Evolutionary conservation across 1,140 invertebrate species (phyloP).

Genomic region (Zelostemma sp.): DNA sequence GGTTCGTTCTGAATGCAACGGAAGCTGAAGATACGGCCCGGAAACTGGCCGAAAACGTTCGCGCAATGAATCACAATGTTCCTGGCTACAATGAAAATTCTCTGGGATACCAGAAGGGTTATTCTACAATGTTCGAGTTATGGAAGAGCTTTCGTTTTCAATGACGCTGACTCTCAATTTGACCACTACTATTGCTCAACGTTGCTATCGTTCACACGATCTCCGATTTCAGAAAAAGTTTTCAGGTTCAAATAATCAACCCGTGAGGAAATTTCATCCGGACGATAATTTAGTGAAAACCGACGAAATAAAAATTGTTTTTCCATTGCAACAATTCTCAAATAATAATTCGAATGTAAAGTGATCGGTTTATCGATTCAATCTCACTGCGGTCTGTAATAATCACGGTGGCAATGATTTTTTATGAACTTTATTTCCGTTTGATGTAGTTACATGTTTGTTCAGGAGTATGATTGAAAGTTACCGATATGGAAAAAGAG

Average conservation of each 20-base stretch:
- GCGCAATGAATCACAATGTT: conserved; percentile 12
- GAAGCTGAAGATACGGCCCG: conserved; percentile 12
- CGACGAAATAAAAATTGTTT: no score
- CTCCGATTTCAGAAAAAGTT: no score
- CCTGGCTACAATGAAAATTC: conserved; percentile 4
- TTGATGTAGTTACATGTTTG: neutral
- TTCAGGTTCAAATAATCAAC: neutral
- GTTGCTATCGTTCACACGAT: neutral
- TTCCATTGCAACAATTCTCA: no score
- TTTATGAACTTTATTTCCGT: neutral
- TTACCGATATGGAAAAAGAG: neutral
- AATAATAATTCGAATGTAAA: no score
- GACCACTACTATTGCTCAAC: neutral
- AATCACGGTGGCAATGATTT: no score
- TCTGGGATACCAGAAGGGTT: conserved; percentile 7
- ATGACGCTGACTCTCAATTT: neutral
- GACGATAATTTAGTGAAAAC: no score
- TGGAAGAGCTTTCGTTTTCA: conserved; percentile 1
- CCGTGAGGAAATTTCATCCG: no score
- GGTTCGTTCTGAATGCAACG: conserved; percentile 11
- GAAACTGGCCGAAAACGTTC: conserved; percentile 15
- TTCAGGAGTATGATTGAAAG: neutral
- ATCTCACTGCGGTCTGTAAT: no score
- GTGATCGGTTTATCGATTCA: no score
- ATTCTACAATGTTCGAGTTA: neutral